Percentiles rank a stretch among this genome's conserved stretches.
Conservation (phyloP, 2,888 invertebrate genomes). For the Hipparchia semele region DNA sequence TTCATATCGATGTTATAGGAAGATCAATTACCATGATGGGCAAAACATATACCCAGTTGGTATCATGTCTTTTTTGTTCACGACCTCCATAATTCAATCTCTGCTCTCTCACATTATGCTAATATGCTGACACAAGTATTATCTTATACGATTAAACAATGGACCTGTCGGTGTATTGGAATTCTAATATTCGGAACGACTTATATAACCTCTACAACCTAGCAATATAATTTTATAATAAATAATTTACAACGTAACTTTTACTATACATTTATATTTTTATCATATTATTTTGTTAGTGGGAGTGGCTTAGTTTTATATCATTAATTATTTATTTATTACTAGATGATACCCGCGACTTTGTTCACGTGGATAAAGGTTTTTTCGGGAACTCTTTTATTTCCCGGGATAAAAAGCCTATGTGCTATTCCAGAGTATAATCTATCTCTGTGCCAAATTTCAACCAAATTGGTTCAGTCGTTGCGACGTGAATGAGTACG, state of each 20-base stretch:
- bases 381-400: too few relatives aligned
- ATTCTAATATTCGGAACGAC: slow-evolving; percentile 9
- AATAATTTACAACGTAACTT: not conserved
- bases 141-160: slow-evolving; percentile 19
- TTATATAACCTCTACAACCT: not conserved
- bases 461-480: too few relatives aligned
- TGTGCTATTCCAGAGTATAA: too few relatives aligned
- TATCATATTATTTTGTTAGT: too few relatives aligned
- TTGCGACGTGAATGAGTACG: too few relatives aligned
- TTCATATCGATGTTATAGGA: slow-evolving; percentile 60
- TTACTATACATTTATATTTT: not conserved
- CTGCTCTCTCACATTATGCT: slow-evolving; percentile 34
- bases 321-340: too few relatives aligned
- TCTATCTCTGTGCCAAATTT: too few relatives aligned
- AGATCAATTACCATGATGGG: slow-evolving; percentile 66
- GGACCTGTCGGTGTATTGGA: not conserved
- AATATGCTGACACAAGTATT: slow-evolving; percentile 23
- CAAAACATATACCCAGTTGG: slow-evolving; percentile 49
- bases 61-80: slow-evolving; percentile 47
- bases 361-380: too few relatives aligned
- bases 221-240: too few relatives aligned
- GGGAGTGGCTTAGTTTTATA: too few relatives aligned
- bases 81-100: slow-evolving; percentile 35
- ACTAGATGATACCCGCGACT: too few relatives aligned
- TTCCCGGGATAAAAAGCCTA: too few relatives aligned